These are phyloP conservation scores for Scaptomyza caliginosa DNA, from an alignment of 2,888 invertebrate species.

Conservation along the genomic window DNA sequence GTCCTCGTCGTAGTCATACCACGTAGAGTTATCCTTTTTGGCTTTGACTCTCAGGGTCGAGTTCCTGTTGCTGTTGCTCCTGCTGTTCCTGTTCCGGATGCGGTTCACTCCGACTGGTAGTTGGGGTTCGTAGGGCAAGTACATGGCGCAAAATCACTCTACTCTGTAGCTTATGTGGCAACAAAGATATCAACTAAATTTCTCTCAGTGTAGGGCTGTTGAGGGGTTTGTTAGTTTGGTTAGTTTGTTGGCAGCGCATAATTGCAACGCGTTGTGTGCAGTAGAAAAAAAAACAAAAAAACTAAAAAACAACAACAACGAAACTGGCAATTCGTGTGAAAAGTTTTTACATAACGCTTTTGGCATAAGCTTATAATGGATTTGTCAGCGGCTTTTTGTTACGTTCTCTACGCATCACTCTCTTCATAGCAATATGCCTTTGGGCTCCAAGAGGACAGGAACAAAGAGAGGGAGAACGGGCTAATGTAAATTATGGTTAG, in stretches of 20 bases:
- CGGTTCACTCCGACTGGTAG: slow-evolving; percentile 27
- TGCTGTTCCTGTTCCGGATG: slow-evolving; percentile 21
- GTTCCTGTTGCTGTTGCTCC: slow-evolving; percentile 16
- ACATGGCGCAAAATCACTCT: slow-evolving; percentile 3
- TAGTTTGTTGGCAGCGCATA: slow-evolving; percentile 67
- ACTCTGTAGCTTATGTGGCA: no score
- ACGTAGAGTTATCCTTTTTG: slow-evolving; percentile 25
- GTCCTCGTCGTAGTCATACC: slow-evolving; percentile 43
- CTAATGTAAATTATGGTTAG: slow-evolving; percentile 69
- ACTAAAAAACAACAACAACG: neutral
- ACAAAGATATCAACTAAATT: neutral
- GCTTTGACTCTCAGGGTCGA: slow-evolving; percentile 31
- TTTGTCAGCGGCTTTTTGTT: slow-evolving; percentile 72
- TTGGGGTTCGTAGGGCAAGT: neutral
- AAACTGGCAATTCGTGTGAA: slow-evolving; percentile 71
- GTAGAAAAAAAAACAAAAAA: slow-evolving; percentile 18
- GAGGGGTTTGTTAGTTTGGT: slow-evolving; percentile 51
- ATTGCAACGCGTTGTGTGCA: slow-evolving; percentile 60
- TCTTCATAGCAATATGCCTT: neutral
- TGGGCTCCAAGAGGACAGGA: neutral
- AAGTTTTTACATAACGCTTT: slow-evolving; percentile 72
- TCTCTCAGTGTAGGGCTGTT: neutral
- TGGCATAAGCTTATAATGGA: slow-evolving; percentile 77
- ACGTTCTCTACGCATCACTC: slow-evolving; percentile 6
- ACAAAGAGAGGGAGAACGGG: slow-evolving; percentile 11